These are phyloP conservation scores for Streblospio benedicti DNA, from an alignment of 1,140 invertebrate species.

Conservation along the genomic window DNA sequence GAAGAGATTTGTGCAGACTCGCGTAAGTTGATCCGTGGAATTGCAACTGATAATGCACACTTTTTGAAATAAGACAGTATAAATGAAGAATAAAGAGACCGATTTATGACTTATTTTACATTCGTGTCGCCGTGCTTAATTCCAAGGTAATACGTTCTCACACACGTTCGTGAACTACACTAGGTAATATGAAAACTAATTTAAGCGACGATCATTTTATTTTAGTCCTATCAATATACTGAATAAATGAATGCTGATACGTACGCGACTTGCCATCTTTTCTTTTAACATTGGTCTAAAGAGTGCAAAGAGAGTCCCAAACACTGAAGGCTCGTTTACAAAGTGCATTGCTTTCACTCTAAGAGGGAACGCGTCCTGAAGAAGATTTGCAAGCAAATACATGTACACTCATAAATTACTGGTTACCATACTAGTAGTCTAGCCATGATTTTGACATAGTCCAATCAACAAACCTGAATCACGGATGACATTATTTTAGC, in stretches of 20 bases:
- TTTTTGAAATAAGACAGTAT: no score
- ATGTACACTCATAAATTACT: no score
- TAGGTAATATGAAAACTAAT: neutral
- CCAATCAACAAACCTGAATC: constrained; percentile 13
- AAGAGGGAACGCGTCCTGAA: constrained; percentile 59
- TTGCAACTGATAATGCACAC: neutral
- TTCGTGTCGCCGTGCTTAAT: neutral
- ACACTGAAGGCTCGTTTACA: constrained; percentile 67
- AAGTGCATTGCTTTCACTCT: constrained; percentile 66
- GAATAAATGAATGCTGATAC: constrained; percentile 1
- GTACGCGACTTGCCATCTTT: constrained; percentile 48
- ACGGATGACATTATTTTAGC: neutral
- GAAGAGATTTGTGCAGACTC: neutral
- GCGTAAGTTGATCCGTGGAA: constrained; percentile 3
- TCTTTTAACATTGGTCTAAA: constrained; percentile 69
- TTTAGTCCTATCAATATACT: neutral
- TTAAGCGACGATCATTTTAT: neutral
- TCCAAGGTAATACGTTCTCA: neutral
- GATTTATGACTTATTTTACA: neutral
- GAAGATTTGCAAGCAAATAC: no score
- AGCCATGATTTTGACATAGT: no score
- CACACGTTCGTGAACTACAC: neutral
- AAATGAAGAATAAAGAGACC: no score
- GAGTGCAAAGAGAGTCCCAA: constrained; percentile 65
- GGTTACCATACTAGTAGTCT: no score